Percentiles rank a stretch among this genome's conserved stretches.
Evolutionary conservation across 2,888 invertebrate genomes (phyloP).

Genomic region (Hemaris fuciformis): DNA sequence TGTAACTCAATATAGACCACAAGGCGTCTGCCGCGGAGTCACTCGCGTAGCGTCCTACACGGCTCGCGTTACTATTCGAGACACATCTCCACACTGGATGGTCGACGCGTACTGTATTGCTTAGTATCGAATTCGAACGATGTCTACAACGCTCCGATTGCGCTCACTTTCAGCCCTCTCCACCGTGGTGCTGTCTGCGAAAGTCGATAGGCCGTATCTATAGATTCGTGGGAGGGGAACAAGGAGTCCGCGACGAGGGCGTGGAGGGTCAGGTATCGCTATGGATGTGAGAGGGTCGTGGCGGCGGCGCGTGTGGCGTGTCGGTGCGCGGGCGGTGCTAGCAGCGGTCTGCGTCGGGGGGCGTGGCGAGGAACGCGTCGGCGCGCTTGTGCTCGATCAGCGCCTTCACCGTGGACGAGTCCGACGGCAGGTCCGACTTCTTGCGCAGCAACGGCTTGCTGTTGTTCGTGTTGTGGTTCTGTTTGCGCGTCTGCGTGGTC

Average conservation of each 20-base stretch:
- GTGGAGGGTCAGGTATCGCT: not conserved
- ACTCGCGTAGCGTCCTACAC: constrained; percentile 13
- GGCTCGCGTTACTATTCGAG: constrained; percentile 3
- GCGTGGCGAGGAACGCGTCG: constrained; percentile 93
- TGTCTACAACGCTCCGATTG: not conserved
- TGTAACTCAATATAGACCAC: constrained; percentile 49
- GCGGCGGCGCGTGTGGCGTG: not conserved
- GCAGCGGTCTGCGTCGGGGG: constrained; percentile 93
- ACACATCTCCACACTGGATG: constrained; percentile 10
- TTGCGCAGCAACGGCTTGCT: constrained; percentile 93
- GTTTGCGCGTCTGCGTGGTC: constrained; percentile 63
- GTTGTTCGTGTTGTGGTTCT: constrained; percentile 87
- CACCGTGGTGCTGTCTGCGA: not conserved
- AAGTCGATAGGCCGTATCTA: not conserved
- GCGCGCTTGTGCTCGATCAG: constrained; percentile 95
- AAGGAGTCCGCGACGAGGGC: not conserved
- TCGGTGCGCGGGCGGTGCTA: constrained; percentile 75
- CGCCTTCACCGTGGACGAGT: constrained; percentile 94
- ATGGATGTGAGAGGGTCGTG: not conserved
- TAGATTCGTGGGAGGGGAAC: not conserved
- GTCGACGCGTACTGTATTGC: constrained; percentile 15
- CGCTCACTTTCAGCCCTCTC: not conserved
- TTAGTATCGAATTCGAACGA: constrained; percentile 11
- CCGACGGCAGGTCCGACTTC: constrained; percentile 97
- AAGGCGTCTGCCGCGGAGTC: constrained; percentile 32